Base-by-base conservation (phyloP, 2,797 vertebrate genomes). In the Poeciliopsis turneri region DNA sequence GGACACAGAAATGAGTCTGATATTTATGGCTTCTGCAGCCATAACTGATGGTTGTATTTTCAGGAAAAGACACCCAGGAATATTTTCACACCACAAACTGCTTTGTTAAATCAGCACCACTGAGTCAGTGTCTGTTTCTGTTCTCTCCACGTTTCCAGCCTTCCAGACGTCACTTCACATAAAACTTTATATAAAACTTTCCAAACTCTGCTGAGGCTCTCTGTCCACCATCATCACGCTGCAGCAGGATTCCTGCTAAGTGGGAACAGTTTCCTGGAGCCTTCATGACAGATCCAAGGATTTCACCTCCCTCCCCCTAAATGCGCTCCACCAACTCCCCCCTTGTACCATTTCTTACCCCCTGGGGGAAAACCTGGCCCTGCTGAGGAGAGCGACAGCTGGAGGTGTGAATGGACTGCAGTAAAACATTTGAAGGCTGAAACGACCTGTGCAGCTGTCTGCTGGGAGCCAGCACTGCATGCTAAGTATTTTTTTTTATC, bases 361-460 rank as follows among this genome's bases (percentile, higher is more conserved):
- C 59, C 15, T n/a, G 51, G 33, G 80, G 75, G 36, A 79, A 73
- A 84, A 79, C 57, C 46, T 82, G 74, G 78, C 83, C 20, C 0
- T 68, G 71, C 80, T 84, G 4, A 57, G 66, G 53, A 75, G 78
- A 51, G 74, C 39, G 81, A 86, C 86, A 90, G 89, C 85, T 87
- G 89, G 84, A 68, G 25, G 78, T 66, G 49, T 9, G 25, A 75
- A 79, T 46, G 61, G 72, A 57, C 46, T 28, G 53, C 77, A 53
- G 43, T 82, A 78, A 78, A 85, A 79, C 64, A 39, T 41, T 82
- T 66, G 69, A 8, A 77, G 64, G 47, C 73, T 57, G 78, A 78
- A 81, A 71, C 79, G 78, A 79, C 70, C 75, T n/a, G n/a, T 79
- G 78, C 72, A 74, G 76, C 81, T 86, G 78, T 80, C 64, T 30